Evolutionary conservation across 2,113 vertebrate species (phyloP), one percentile per base, ranked within the genome.

Genomic region (Sorex fumeus): DNA sequence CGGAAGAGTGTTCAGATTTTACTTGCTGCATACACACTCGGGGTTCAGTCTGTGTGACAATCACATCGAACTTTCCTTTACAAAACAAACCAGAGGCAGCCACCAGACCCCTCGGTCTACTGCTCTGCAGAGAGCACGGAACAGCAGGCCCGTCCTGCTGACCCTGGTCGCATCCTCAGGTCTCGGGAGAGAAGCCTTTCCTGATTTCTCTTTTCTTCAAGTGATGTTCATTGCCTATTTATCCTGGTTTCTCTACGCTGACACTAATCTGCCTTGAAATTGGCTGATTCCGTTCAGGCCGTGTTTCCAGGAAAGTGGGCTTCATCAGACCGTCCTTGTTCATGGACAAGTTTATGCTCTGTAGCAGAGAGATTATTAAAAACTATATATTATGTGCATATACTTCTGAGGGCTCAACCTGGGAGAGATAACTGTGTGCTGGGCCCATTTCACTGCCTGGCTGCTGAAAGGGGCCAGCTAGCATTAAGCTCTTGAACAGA

Each of bases 191-290:
- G 62, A 70, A 94, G 90, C 78, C 76, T 81, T 95, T 74, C 43
- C 1, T 90, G 85, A 94, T 95, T 97, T 97, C 94, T 96, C 81
- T 95, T 91, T 96, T 96, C 94, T 95, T 93, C 43, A 96, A 94
- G 85, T 94, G 91, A 97, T 75, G 79, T 93, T 97, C 71, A 77
- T 90, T 64, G 75, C 93, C 96, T 94, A 93, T 94, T 97, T 97
- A 97, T 93, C 95, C 95, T 83, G 85, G 95, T 97, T 94, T 97
- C 95, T 94, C 90, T 93, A 86, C 36, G 6, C 86, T 97, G 97
- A 98, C 97, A 96, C 94, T 98, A 97, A 98, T 97, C 96, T 83
- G 1, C 97, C 97, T 97, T 98, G 97, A 98, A 98, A 98, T 97
- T 98, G 97, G 95, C 95, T 97, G 97, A 97, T 97, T 98, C 95